Conservation (phyloP, 2,888 invertebrate species). For the Protophormia terraenovae region DNA sequence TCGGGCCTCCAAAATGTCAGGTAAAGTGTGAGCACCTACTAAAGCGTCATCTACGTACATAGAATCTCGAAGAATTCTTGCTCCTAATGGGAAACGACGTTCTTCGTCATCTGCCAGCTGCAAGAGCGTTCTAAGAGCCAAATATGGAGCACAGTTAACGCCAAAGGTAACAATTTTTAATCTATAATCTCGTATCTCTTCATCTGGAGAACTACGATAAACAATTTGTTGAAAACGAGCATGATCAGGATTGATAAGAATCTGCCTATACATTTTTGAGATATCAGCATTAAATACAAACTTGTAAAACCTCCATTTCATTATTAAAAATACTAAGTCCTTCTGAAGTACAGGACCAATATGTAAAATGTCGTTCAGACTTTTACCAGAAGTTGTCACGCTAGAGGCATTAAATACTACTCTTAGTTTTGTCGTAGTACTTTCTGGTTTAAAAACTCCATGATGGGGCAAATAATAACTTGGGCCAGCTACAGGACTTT, state of each 20-base stretch:
- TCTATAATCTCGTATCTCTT: neutral
- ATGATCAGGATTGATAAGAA: neutral
- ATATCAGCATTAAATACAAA: neutral
- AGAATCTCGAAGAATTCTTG: neutral
- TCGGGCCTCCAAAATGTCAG: neutral
- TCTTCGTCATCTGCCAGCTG: neutral
- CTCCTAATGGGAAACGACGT: neutral
- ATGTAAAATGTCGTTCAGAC: neutral
- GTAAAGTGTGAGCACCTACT: neutral
- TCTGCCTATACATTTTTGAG: too few species aligned
- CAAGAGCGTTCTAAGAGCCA: neutral
- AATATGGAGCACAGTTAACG: neutral
- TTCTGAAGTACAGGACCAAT: neutral
- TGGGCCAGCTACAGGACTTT: neutral
- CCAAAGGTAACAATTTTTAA: neutral
- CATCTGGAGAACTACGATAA: neutral
- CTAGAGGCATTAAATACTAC: neutral
- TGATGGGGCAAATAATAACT: constrained; percentile 7
- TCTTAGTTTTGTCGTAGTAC: constrained; percentile 4
- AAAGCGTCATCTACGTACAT: neutral
- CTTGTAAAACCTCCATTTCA: neutral
- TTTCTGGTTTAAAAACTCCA: too few species aligned
- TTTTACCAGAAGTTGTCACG: neutral
- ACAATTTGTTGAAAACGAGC: neutral
- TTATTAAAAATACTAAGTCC: neutral